These are phyloP conservation scores for Drosophila nr. medialis DNA, from an alignment of 2,888 invertebrate genomes.

Conservation along the genomic window DNA sequence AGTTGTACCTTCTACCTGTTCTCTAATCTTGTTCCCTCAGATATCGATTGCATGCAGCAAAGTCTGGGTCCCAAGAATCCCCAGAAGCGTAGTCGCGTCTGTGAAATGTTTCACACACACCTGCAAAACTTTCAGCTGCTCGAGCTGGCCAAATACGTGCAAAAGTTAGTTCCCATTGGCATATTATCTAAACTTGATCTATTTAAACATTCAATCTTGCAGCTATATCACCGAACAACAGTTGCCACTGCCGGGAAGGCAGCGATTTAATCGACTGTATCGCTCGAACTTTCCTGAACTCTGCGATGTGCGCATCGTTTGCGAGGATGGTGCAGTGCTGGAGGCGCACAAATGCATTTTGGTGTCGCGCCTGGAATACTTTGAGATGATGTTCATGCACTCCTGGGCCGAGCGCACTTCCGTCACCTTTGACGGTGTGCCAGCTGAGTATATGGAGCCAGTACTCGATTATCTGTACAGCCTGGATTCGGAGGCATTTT, in stretches of 20 bases:
- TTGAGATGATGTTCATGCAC: slow-evolving; percentile 92
- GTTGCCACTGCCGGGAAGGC: slow-evolving; percentile 59
- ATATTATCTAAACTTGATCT: slow-evolving; percentile 36
- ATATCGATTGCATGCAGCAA: slow-evolving; percentile 80
- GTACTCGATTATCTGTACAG: slow-evolving; percentile 92
- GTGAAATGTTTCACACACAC: slow-evolving; percentile 74
- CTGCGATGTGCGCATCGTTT: slow-evolving; percentile 87
- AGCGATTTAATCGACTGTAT: slow-evolving; percentile 84
- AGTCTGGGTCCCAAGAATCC: slow-evolving; percentile 77
- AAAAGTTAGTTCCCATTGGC: slow-evolving; percentile 51
- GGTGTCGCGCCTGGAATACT: slow-evolving; percentile 93
- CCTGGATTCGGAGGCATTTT: slow-evolving; percentile 87
- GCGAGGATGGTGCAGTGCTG: slow-evolving; percentile 86
- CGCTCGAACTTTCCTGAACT: slow-evolving; percentile 86
- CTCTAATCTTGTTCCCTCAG: slow-evolving; percentile 46
- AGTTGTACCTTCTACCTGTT: neutral
- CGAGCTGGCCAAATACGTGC: slow-evolving; percentile 77
- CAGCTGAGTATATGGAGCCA: slow-evolving; percentile 86
- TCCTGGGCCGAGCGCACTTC: slow-evolving; percentile 87
- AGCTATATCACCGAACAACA: slow-evolving; percentile 59
- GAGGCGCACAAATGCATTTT: slow-evolving; percentile 93
- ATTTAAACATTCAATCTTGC: neutral
- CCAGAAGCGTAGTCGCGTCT: slow-evolving; percentile 56
- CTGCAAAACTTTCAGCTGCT: slow-evolving; percentile 79
- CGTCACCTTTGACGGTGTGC: slow-evolving; percentile 81